These are phyloP conservation scores for Smittia aterrima DNA, from an alignment of 2,888 invertebrate genomes.

Conservation along the genomic window DNA sequence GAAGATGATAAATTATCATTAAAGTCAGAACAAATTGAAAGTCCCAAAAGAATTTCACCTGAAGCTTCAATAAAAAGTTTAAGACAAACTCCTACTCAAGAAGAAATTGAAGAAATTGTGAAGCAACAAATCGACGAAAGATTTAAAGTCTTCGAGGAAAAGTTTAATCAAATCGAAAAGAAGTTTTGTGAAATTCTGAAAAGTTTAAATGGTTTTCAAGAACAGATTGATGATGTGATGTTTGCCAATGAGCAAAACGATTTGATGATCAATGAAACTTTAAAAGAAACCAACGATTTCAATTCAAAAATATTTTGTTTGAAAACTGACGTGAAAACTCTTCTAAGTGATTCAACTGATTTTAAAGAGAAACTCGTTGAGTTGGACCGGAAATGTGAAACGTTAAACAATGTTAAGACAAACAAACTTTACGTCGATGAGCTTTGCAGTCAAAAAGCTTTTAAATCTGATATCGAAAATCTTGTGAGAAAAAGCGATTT, in stretches of 20 bases:
- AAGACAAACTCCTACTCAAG: no score
- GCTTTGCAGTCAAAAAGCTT: background rate
- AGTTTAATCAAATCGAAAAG: background rate
- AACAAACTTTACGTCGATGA: background rate
- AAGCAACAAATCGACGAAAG: background rate
- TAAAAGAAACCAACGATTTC: background rate
- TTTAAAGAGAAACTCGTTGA: background rate
- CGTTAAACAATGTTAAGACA: background rate
- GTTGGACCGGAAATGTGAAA: background rate
- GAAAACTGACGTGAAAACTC: background rate
- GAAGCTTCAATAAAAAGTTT: no score
- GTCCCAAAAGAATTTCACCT: background rate
- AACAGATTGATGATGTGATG: background rate
- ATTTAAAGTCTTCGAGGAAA: background rate
- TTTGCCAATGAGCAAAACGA: slow-evolving; percentile 29
- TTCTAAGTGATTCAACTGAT: background rate
- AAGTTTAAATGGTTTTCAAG: background rate
- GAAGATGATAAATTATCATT: no score
- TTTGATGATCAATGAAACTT: background rate
- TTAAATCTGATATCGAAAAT: background rate
- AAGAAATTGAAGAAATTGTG: background rate
- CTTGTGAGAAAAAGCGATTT: background rate
- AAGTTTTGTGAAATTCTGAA: background rate
- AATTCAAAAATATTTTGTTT: slow-evolving; percentile 10
- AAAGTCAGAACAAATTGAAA: no score